A percentile compares a stretch with the other conserved stretches of the same genome.
Conservation (phyloP, 2,888 invertebrate genomes). For the Tubiluchus corallicola region DNA sequence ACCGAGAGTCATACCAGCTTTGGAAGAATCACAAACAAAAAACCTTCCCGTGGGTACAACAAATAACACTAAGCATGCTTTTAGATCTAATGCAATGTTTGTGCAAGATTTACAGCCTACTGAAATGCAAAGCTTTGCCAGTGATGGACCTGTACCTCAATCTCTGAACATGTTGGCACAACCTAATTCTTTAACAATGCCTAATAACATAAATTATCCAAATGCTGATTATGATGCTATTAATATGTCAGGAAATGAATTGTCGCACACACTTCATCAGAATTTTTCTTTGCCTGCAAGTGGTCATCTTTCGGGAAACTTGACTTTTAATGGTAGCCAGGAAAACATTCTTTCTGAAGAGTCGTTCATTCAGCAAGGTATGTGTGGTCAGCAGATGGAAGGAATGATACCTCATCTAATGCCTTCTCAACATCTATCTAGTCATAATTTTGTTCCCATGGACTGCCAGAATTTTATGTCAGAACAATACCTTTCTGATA, state of each 20-base stretch:
- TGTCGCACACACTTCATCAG: too few relatives aligned
- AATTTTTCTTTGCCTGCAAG: not conserved
- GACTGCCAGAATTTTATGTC: too few relatives aligned
- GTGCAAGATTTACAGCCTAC: not conserved
- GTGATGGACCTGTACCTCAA: not conserved
- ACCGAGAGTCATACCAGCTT: not conserved
- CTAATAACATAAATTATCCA: too few relatives aligned
- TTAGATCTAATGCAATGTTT: not conserved
- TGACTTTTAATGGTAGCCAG: not conserved
- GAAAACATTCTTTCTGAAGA: not conserved
- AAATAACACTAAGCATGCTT: not conserved
- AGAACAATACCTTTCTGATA: too few relatives aligned
- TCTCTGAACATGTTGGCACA: not conserved
- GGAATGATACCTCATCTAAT: too few relatives aligned
- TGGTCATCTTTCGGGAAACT: not conserved
- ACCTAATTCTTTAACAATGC: too few relatives aligned
- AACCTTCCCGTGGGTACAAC: too few relatives aligned
- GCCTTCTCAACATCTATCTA: not conserved
- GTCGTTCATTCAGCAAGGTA: not conserved
- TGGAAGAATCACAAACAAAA: too few relatives aligned
- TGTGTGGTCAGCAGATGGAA: too few relatives aligned
- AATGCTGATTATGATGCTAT: not conserved
- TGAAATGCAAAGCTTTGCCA: not conserved
- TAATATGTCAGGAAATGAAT: not conserved
- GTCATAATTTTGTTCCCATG: not conserved